Conservation (phyloP, 2,888 invertebrate species). For the Celastrina argiolus region DNA sequence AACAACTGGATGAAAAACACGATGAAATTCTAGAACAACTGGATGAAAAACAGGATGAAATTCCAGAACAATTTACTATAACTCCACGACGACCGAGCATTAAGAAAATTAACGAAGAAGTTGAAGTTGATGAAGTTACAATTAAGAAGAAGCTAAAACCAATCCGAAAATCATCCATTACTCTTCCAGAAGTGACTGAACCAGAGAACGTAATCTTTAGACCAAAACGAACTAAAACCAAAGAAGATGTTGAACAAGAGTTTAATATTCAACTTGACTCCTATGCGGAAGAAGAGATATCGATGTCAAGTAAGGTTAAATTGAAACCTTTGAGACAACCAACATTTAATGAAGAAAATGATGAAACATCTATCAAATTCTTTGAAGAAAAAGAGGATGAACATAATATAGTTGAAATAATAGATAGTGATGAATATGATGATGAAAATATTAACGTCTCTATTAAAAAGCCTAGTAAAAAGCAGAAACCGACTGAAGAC, state of each 20-base stretch:
- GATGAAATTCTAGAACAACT: slow-evolving; percentile 28
- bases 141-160: slow-evolving; percentile 86
- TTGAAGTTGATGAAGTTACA: slow-evolving; percentile 77
- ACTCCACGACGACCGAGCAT: slow-evolving; percentile 60
- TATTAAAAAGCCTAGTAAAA: slow-evolving; percentile 59
- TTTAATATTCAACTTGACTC: slow-evolving; percentile 91
- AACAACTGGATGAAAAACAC: slow-evolving; percentile 39
- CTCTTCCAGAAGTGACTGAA: slow-evolving; percentile 85
- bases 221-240: slow-evolving; percentile 85
- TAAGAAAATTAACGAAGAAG: slow-evolving; percentile 73
- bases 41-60: slow-evolving; percentile 47
- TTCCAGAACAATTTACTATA: slow-evolving; percentile 63
- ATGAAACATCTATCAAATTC: slow-evolving; percentile 84
- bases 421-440: slow-evolving; percentile 68
- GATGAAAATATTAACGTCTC: slow-evolving; percentile 57
- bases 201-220: slow-evolving; percentile 89
- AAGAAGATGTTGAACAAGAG: slow-evolving; percentile 93
- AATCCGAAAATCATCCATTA: slow-evolving; percentile 80
- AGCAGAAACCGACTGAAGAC: slow-evolving; percentile 54
- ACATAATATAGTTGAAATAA: slow-evolving; percentile 61
- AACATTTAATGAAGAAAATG: slow-evolving; percentile 86
- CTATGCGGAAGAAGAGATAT: slow-evolving; percentile 92
- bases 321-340: slow-evolving; percentile 84
- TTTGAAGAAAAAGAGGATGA: slow-evolving; percentile 65
- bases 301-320: slow-evolving; percentile 90